These are phyloP conservation scores for Catamblyrhynchus diadema DNA, from an alignment of 2,797 vertebrate species.

Conservation along the genomic window DNA sequence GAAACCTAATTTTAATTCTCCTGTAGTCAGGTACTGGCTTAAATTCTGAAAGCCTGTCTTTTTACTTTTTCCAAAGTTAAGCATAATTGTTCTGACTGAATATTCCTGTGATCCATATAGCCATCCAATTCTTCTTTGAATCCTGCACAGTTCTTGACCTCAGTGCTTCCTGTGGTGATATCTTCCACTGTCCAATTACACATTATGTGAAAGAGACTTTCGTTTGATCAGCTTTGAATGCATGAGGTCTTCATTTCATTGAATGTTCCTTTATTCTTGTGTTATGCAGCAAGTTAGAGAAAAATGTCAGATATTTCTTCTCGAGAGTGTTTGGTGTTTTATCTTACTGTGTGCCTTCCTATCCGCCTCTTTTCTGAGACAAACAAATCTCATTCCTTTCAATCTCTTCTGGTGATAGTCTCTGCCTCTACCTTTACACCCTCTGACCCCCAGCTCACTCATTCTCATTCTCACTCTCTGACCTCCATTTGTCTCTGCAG, in stretches of 20 bases:
- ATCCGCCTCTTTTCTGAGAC: background rate
- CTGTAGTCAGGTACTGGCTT: background rate
- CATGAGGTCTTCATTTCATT: background rate
- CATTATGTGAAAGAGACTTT: slow-evolving; percentile 9
- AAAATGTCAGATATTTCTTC: background rate
- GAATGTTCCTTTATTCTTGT: slow-evolving; percentile 7
- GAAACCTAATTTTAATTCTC: slow-evolving; percentile 1
- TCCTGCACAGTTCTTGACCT: slow-evolving; percentile 30
- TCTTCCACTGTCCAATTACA: slow-evolving; percentile 15
- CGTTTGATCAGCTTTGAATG: slow-evolving; percentile 45
- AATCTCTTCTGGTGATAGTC: background rate
- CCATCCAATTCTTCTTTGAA: slow-evolving; percentile 26
- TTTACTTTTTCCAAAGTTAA: slow-evolving; percentile 28
- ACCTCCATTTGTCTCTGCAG: background rate
- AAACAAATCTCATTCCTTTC: slow-evolving; percentile 16
- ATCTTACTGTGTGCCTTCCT: background rate
- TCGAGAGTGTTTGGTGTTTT: slow-evolving; percentile 9
- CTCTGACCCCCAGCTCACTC: background rate
- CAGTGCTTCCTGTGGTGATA: slow-evolving; percentile 15
- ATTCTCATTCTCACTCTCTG: background rate
- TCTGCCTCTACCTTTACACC: background rate
- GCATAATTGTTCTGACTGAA: slow-evolving; percentile 11
- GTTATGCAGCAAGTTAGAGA: background rate
- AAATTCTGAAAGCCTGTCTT: background rate
- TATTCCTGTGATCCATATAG: slow-evolving; percentile 16